Evolutionary conservation across 2,888 invertebrate genomes (phyloP).

Genomic region (Lasius platythorax): DNA sequence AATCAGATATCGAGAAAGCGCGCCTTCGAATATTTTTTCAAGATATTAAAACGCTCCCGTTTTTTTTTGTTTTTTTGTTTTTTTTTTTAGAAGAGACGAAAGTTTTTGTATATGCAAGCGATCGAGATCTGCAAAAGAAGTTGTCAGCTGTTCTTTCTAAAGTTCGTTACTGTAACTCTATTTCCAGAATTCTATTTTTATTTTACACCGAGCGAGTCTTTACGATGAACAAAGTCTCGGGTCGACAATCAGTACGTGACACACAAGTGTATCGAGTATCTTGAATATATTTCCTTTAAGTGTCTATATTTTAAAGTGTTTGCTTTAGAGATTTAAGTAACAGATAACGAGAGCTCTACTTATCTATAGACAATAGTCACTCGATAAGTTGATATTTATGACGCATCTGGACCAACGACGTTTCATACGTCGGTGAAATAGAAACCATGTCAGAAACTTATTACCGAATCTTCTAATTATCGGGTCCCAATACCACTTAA

Average conservation of each 20-base stretch:
- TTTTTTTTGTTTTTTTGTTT: background rate
- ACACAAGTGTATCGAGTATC: background rate
- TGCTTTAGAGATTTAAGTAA: background rate
- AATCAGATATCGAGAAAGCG: constrained; percentile 61
- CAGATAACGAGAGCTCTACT: background rate
- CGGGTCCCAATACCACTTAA: constrained; percentile 75
- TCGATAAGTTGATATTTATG: constrained; percentile 5
- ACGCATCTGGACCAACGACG: constrained; percentile 4
- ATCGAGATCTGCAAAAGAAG: constrained; percentile 39
- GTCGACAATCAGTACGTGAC: constrained; percentile 18
- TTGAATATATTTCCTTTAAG: background rate
- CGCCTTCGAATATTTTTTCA: constrained; percentile 49
- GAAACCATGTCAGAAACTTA: constrained; percentile 45
- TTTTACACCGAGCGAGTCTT: background rate
- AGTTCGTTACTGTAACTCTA: constrained; percentile 52
- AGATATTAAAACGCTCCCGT: constrained; percentile 65
- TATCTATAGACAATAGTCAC: background rate
- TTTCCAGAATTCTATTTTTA: constrained; percentile 39
- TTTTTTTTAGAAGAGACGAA: background rate
- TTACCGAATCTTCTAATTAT: constrained; percentile 80
- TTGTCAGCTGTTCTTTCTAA: constrained; percentile 55
- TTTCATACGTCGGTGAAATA: constrained; percentile 34
- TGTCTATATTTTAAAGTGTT: background rate
- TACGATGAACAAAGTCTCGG: constrained; percentile 46
- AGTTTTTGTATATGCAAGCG: constrained; percentile 11